Base-by-base conservation (phyloP, 2,888 invertebrate genomes). In the Enoplolaimus lenunculus region DNA sequence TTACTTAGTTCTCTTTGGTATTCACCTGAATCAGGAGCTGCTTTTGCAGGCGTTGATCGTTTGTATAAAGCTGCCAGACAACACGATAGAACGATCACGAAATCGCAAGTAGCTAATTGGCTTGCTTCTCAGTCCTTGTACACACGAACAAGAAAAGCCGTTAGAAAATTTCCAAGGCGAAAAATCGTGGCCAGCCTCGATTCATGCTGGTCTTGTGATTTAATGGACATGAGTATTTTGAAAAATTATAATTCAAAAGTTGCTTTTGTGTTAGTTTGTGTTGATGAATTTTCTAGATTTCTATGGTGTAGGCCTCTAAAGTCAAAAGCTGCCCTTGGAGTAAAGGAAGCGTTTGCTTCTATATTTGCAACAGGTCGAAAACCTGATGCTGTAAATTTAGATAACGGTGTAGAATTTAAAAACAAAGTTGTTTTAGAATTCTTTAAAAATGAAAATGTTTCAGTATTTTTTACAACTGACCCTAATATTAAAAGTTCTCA, bases 201-300 rank as follows among this genome's bases (percentile, higher is more conserved):
- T 62, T 7, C 28, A 62, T 16, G 16, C 13, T 62, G 64, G 64
- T 7, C 57, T 57, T 57, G 57, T 57, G 57, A 57, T 26, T 26
- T 57, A 21, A 26, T 26, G 57, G 57, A 57, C 57, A 57, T 57
- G 57, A 21, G 21, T 21, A 26, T 26, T 21, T 26, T 57, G 26
- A 57, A 26, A 21, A 57, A 57, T 57, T 57, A 21, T 7, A 62
- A 62, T n/a, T 7, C 13, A 13, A 33, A 33, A 13, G n/a, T 62
- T 26, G 31, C 13, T 13, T 62, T 62, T 26, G 13, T 62, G 13
- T 33, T 62, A 33, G n/a, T 62, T 13, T 29, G 28, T 13, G 64
- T 62, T 16, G 64, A 62, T n/a, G 64, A 62, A 62, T 62, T 62
- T 62, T 62, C 64, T 16, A 7, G 64, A 62, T 62, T 13, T 26